Conservation (phyloP, 2,113 vertebrate genomes). For the Rhabdornis inornatus region DNA sequence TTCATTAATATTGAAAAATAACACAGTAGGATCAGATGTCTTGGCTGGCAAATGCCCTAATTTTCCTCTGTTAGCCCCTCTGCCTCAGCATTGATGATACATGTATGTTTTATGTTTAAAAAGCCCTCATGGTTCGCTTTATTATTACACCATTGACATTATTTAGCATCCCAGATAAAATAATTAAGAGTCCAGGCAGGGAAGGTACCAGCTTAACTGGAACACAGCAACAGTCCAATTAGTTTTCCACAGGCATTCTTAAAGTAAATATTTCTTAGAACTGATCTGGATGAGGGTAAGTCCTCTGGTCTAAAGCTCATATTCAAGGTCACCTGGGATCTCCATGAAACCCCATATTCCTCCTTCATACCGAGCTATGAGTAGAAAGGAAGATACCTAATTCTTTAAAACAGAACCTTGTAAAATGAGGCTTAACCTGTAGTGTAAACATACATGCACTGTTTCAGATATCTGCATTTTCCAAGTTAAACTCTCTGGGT, state of each 20-base stretch:
- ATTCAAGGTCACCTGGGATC: background rate
- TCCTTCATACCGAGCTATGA: background rate
- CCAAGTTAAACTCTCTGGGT: background rate
- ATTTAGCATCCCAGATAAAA: background rate
- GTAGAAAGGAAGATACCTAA: background rate
- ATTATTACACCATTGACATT: background rate
- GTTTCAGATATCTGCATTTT: background rate
- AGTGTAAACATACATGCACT: rapidly evolving
- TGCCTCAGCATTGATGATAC: background rate
- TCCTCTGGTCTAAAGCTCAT: background rate
- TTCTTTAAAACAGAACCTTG: background rate
- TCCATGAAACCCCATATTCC: background rate
- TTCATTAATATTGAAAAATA: constrained; percentile 36
- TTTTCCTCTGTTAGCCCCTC: background rate
- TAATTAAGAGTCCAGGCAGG: background rate
- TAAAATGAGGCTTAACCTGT: background rate
- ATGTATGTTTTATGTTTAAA: background rate
- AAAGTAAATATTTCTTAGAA: background rate
- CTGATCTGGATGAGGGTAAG: background rate
- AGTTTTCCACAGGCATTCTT: background rate
- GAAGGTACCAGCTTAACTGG: background rate
- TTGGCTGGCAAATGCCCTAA: background rate
- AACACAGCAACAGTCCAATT: background rate
- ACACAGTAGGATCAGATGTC: constrained; percentile 8
- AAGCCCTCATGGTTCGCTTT: background rate